phyloP scores from a whole-genome alignment of 2,888 invertebrate genomes.

The Tetragonula carbonaria region DNA sequence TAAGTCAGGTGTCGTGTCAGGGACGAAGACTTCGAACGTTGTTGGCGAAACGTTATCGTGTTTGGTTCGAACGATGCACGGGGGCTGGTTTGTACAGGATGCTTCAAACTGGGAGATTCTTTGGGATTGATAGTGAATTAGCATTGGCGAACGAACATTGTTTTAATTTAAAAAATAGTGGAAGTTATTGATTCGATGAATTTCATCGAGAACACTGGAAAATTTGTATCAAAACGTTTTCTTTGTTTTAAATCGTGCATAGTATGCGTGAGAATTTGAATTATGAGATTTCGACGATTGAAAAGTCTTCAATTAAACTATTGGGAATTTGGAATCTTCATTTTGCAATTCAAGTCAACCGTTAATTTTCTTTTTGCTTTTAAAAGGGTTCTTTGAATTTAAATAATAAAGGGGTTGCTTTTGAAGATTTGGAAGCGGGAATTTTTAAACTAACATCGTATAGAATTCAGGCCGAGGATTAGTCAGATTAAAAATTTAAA shows the following conservation, averaged over 20 bases:
- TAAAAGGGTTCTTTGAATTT: background rate
- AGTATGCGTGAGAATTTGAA: background rate
- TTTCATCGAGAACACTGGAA: background rate
- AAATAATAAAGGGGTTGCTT: background rate
- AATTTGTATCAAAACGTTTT: background rate
- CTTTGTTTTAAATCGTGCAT: background rate
- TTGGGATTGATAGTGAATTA: background rate
- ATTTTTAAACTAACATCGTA: no score
- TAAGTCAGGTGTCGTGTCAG: constrained; percentile 38
- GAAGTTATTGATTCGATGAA: background rate
- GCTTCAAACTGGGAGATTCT: background rate
- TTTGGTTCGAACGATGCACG: background rate
- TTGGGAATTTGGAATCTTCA: background rate
- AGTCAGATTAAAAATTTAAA: no score
- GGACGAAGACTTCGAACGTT: constrained; percentile 13
- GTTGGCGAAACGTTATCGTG: constrained; percentile 4
- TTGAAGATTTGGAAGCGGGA: no score
- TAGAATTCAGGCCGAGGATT: no score
- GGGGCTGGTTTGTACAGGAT: background rate
- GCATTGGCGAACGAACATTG: background rate
- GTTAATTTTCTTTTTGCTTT: background rate
- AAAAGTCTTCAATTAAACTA: background rate
- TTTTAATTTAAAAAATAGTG: background rate
- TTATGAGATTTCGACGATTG: background rate
- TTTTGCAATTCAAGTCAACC: background rate